Evolutionary conservation across 2,113 vertebrate genomes (phyloP), one percentile per base, ranked within the genome.

Genomic region (Epinephelus cyanopodus): DNA sequence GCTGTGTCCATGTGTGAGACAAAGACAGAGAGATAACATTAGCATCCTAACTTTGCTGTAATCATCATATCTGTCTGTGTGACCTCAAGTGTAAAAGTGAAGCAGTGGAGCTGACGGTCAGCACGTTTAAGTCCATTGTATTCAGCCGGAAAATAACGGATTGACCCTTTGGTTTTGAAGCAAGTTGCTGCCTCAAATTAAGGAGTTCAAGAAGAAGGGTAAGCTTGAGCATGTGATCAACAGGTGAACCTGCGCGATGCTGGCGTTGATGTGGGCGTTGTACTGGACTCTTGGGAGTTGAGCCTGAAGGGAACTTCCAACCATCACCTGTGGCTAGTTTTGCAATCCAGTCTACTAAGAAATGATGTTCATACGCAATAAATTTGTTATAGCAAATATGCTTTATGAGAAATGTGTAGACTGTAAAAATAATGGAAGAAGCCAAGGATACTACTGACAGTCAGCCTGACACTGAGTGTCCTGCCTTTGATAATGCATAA

Each of bases 1-100:
- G 69, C 11, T 21, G 47, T n/a, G 72, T 57, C 81, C 86, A 69
- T 37, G 67, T 84, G 54, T 69, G 67, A 79, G 74, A 39, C 69
- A 50, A 47, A 60, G 42, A 60, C 1, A 53, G 6, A 66, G n/a
- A 69, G 19, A 58, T 21, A 54, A 45, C 17, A 12, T 27, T 3
- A 29, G 56, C 54, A 10, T 19, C 25, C 45, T 15, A 37, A 48
- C 47, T 21, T 57, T 21, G 6, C 39, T 27, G 4, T 37, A 45
- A 45, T 45, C 45, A 42, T 42, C 12, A 10, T 21, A 52, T 21
- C 64, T 60, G 54, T 14, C 27, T 63, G 47, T 12, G 45, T 12
- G 45, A 29, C 27, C 37, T 74, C 29, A 18, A 25, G 60, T 50
- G 52, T 56, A 48, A 47, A 53, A 17, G 42, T 13, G 63, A 77